Evolutionary conservation across 2,797 vertebrate species (phyloP).

Genomic region (Pseudotriccus pelzelni): DNA sequence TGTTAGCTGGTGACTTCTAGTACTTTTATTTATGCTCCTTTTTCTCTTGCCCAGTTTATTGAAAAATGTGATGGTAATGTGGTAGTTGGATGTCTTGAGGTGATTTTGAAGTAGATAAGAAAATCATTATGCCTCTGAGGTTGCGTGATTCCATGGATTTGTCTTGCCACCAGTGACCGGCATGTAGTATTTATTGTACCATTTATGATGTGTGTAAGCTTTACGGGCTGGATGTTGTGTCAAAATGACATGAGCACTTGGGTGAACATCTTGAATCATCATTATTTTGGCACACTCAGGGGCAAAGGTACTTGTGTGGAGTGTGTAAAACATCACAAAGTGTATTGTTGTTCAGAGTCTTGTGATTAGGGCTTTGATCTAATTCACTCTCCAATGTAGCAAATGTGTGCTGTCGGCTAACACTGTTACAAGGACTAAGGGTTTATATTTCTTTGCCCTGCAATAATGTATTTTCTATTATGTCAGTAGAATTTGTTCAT

Average conservation of each 20-base stretch:
- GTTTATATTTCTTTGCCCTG: slow-evolving; percentile 34
- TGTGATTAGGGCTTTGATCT: background rate
- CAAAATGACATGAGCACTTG: background rate
- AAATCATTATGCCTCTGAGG: slow-evolving; percentile 30
- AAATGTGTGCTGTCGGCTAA: slow-evolving; percentile 21
- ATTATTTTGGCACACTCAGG: background rate
- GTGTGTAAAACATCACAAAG: slow-evolving; percentile 40
- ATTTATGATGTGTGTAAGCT: background rate
- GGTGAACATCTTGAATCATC: background rate
- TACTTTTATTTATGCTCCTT: background rate
- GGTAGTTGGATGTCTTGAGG: slow-evolving; percentile 38
- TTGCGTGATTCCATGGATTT: background rate
- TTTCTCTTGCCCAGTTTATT: slow-evolving; percentile 5
- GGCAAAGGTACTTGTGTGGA: slow-evolving; percentile 16
- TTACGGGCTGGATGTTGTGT: background rate
- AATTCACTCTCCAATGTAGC: slow-evolving; percentile 32
- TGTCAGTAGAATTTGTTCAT: background rate
- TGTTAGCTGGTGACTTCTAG: slow-evolving; percentile 5
- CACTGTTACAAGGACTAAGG: slow-evolving; percentile 33
- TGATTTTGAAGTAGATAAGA: slow-evolving; percentile 48
- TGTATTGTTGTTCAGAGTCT: slow-evolving; percentile 23
- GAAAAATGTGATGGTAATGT: slow-evolving; percentile 42
- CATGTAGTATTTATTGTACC: background rate
- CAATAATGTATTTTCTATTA: slow-evolving; percentile 58
- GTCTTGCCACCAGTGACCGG: background rate